Evolutionary conservation across 2,113 vertebrate genomes (phyloP).

Genomic region (Chlorodrepanis virens): DNA sequence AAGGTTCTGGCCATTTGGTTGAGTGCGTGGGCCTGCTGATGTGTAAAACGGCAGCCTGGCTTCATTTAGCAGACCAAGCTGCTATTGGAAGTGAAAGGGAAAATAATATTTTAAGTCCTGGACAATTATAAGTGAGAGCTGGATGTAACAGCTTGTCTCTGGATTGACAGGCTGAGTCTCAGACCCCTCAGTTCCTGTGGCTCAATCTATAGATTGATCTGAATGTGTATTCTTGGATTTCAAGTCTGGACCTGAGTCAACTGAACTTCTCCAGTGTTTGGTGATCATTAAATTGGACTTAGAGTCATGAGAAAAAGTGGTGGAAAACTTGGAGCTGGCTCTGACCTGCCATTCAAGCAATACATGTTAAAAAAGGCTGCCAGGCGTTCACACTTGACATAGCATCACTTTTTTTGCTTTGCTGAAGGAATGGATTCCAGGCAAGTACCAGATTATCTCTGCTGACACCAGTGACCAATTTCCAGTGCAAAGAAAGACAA

Average conservation of each 20-base stretch:
- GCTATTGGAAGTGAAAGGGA: not conserved
- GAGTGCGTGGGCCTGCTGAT: not conserved
- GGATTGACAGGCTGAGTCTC: not conserved
- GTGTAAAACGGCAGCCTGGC: not conserved
- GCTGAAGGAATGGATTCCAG: not conserved
- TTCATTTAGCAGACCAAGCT: not conserved
- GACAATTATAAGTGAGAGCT: not conserved
- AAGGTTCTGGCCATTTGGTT: not conserved
- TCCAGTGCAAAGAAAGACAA: not conserved
- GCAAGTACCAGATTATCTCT: not conserved
- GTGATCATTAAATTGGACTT: not conserved
- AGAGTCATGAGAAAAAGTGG: not conserved
- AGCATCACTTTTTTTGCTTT: not conserved
- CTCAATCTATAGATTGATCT: not conserved
- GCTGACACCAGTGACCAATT: not conserved
- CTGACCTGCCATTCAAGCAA: not conserved
- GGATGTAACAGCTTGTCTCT: not conserved
- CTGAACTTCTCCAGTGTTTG: not conserved
- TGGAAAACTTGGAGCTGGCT: not conserved
- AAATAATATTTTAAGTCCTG: not conserved
- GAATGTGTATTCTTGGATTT: not conserved
- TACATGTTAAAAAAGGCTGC: accelerated
- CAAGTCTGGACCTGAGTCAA: not conserved
- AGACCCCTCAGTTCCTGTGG: not conserved
- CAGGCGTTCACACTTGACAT: not conserved